Conservation (phyloP, 2,888 invertebrate genomes). For the Habroteleia sp. region DNA sequence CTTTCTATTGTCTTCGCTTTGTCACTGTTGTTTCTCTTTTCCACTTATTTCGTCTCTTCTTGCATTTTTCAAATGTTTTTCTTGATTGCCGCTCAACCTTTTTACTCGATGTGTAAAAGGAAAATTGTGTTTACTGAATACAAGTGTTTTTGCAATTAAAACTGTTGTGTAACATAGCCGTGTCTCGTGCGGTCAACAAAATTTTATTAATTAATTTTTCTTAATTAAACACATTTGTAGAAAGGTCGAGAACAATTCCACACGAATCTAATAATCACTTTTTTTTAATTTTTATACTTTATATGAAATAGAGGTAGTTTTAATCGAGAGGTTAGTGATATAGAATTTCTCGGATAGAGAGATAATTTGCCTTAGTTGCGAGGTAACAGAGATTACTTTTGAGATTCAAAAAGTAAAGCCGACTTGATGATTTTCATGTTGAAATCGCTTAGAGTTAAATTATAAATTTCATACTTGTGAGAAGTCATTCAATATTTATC, state of each 20-base stretch:
- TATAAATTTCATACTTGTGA: not conserved
- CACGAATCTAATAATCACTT: conserved; percentile 6
- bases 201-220: conserved; percentile 14
- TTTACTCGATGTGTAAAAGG: conserved; percentile 15
- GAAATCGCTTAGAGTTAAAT: not conserved
- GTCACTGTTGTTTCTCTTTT: conserved; percentile 45
- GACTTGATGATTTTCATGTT: not conserved
- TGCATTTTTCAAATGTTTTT: conserved; percentile 35
- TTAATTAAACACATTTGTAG: conserved; percentile 2
- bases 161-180: not conserved
- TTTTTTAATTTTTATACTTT: not conserved
- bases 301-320: conserved; percentile 23
- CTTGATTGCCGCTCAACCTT: conserved; percentile 34
- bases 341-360: not conserved
- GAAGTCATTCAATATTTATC: too few relatives aligned
- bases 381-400: not conserved
- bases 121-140: conserved; percentile 16
- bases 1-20: conserved; percentile 58
- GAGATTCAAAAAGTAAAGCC: not conserved
- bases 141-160: conserved; percentile 27
- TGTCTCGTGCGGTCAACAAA: conserved; percentile 1
- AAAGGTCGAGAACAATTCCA: conserved; percentile 12
- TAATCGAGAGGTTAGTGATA: conserved; percentile 10
- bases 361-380: not conserved
- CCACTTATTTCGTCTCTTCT: conserved; percentile 28